These are phyloP conservation scores for Perizoma flavofasciatum DNA, from an alignment of 2,888 invertebrate species.

Conservation along the genomic window DNA sequence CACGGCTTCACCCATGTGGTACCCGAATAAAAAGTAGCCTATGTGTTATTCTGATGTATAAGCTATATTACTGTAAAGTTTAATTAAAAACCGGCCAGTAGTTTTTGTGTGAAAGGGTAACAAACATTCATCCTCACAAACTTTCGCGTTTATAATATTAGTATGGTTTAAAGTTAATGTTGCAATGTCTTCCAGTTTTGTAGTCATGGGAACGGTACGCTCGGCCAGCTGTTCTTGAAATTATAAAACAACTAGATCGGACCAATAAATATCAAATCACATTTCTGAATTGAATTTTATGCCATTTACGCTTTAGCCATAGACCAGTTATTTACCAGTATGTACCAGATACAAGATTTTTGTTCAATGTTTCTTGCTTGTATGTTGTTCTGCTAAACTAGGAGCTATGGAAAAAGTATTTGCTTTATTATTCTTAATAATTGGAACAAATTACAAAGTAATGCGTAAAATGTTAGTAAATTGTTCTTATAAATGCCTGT, in stretches of 20 bases:
- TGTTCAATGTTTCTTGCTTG: conserved; percentile 13
- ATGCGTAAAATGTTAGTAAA: conserved; percentile 10
- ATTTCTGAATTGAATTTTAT: conserved; percentile 66
- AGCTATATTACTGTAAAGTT: no score
- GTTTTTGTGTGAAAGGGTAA: no score
- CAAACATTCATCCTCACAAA: no score
- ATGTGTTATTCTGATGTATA: no score
- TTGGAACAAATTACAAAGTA: conserved; percentile 20
- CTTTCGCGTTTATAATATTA: no score
- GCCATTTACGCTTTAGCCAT: conserved; percentile 52
- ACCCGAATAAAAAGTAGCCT: no score
- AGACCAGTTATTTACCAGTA: conserved; percentile 46
- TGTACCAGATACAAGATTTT: conserved; percentile 34
- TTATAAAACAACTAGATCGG: conserved; percentile 60
- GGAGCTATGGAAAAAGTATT: conserved; percentile 6
- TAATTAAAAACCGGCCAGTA: no score
- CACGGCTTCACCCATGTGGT: no score
- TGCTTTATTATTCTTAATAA: conserved; percentile 17
- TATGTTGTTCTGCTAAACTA: conserved; percentile 24
- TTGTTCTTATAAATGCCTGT: conserved; percentile 5
- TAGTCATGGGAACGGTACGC: conserved; percentile 58
- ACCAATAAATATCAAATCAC: conserved; percentile 72
- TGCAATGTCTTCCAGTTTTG: conserved; percentile 32
- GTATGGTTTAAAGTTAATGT: conserved; percentile 24
- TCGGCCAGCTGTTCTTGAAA: conserved; percentile 61